Evolutionary conservation across 2,797 vertebrate genomes (phyloP), one percentile per base, ranked within the genome.

Genomic region (Gouania willdenowi): DNA sequence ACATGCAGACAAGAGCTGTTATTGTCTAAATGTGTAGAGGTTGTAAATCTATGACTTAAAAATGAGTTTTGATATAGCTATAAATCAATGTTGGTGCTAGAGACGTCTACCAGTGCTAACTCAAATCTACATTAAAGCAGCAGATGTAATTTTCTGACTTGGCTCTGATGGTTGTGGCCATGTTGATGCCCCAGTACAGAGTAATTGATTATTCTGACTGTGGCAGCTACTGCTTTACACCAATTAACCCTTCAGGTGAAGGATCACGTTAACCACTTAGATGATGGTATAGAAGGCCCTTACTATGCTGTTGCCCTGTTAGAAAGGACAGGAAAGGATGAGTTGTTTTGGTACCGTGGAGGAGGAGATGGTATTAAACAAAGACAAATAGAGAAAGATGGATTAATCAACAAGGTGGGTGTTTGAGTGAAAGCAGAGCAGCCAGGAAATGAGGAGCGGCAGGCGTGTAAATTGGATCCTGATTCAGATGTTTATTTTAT

Each of bases 401-500:
- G 60, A 61, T 69, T 70, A 65, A 66, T 73, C 65, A 67, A 66
- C 33, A 39, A 36, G 38, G 24, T 46, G 49, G 25, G 38, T 3
- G 1, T 35, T 32, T 17, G 41, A 61, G 30, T 54, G 18, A 25
- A 16, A 42, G 33, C 16, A 44, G 41, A 55, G 27, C 5, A 5
- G 22, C 26, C 23, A 24, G 8, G 41, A 48, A 56, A 41, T 15
- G 5, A 18, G 24, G 9, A 45, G 41, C 45, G 38, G 37, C 39
- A 27, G 37, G 46, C 64, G 54, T 44, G 53, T 56, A 72, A 76
- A 80, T 66, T 62, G 45, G 8, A 9, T 33, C 66, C 56, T 75
- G 58, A 75, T 75, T 79, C 58, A 84, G 79, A 82, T 77, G 71
- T 81, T 77, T 81, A 56, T 80, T 85, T 87, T 82, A 88, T 88